Conservation (phyloP, 2,797 vertebrate species). For the Liparis tanakae region DNA sequence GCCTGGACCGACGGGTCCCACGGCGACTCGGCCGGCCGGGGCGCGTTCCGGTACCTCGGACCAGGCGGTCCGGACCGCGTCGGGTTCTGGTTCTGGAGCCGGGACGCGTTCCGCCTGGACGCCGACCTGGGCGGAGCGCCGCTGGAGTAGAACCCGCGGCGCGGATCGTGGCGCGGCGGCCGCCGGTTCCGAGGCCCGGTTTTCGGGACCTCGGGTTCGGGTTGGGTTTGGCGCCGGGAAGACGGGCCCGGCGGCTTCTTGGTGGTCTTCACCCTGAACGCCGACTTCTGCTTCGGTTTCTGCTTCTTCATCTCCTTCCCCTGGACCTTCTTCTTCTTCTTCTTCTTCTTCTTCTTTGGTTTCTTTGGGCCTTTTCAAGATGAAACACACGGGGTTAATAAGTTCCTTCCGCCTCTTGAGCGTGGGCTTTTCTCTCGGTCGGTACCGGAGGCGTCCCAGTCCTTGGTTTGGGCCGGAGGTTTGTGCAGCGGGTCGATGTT, state of each 20-base stretch:
- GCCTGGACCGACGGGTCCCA: conserved; percentile 96
- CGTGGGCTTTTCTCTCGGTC: not conserved
- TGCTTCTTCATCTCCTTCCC: conserved; percentile 51
- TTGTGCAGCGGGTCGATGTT: conserved; percentile 94
- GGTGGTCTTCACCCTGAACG: conserved; percentile 49
- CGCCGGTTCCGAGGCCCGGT: conserved; percentile 3
- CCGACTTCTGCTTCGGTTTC: conserved; percentile 53
- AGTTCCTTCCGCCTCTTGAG: not conserved
- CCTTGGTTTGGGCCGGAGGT: not conserved
- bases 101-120: conserved; percentile 22
- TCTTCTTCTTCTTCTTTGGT: conserved; percentile 60
- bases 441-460: conserved; percentile 60
- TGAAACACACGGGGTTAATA: not conserved
- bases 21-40: conserved; percentile 65
- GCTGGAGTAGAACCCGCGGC: conserved; percentile 19
- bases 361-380: conserved; percentile 42
- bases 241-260: conserved; percentile 38
- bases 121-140: conserved; percentile 11
- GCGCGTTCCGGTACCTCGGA: conserved; percentile 46
- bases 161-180: not conserved
- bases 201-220: conserved; percentile 34
- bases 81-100: conserved; percentile 27
- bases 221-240: conserved; percentile 21
- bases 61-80: conserved; percentile 1
- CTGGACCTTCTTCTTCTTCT: conserved; percentile 59